These are phyloP conservation scores for Drosophila rhopaloa DNA, from an alignment of 1,140 invertebrate species.

Conservation along the genomic window DNA sequence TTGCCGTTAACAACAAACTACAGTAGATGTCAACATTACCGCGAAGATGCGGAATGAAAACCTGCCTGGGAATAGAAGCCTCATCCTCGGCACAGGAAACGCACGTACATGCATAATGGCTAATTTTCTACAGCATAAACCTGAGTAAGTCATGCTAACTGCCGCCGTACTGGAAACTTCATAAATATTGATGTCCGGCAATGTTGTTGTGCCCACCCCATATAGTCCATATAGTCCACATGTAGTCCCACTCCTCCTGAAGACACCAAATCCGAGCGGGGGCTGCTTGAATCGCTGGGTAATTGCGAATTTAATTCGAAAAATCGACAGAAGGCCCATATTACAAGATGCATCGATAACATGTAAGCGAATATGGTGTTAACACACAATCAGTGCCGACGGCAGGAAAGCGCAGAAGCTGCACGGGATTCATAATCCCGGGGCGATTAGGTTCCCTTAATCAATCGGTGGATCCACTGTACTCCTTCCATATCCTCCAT, in stretches of 20 bases:
- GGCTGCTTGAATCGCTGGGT: conserved; percentile 11
- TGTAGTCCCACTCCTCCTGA: not conserved
- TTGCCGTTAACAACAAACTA: conserved; percentile 7
- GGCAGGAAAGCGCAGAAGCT: conserved; percentile 65
- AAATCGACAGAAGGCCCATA: conserved; percentile 57
- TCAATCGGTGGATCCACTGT: conserved; percentile 37
- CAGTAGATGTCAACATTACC: conserved; percentile 25
- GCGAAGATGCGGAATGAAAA: conserved; percentile 4
- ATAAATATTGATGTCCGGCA: conserved; percentile 70
- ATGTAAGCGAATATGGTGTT: conserved; percentile 83
- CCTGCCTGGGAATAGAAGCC: conserved; percentile 18
- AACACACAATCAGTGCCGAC: conserved; percentile 70
- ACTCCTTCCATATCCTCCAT: not conserved
- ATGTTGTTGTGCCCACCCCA: conserved; percentile 29
- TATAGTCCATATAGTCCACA: conserved; percentile 3
- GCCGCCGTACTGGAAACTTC: conserved; percentile 39
- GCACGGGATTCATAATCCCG: conserved; percentile 58
- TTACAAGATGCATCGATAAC: conserved; percentile 74
- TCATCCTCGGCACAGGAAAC: conserved; percentile 29
- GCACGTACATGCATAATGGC: conserved; percentile 25
- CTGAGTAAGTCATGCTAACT: conserved; percentile 36
- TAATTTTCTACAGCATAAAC: conserved; percentile 36
- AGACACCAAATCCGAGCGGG: conserved; percentile 28
- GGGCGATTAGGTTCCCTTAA: conserved; percentile 62
- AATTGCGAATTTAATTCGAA: conserved; percentile 68